A percentile compares a stretch with the other conserved stretches of the same genome.
phyloP scores from a whole-genome alignment of 2,113 vertebrate genomes.

The Baryphthengus martii region DNA sequence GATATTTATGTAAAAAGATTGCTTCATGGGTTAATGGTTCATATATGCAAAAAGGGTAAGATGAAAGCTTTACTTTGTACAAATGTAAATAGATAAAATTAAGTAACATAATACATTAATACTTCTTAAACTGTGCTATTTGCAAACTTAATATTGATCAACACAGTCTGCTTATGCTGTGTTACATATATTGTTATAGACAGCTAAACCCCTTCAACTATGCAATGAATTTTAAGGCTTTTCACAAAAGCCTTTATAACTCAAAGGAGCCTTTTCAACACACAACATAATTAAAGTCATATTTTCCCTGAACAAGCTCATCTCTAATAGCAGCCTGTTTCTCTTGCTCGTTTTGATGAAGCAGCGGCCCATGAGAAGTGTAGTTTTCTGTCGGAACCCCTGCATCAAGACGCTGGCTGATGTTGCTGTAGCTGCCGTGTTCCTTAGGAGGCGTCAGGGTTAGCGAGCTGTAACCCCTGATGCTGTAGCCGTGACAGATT shows the following conservation, averaged over 20 bases:
- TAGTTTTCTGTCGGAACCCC: not conserved
- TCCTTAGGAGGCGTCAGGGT: not conserved
- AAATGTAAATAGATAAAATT: conserved; percentile 91
- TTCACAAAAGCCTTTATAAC: conserved; percentile 82
- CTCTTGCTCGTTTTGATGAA: conserved; percentile 52
- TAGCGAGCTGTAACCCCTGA: not conserved
- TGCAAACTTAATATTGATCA: conserved; percentile 79
- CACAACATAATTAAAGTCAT: conserved; percentile 82
- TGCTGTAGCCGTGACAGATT: not conserved
- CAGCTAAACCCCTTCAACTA: conserved; percentile 93
- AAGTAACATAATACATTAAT: conserved; percentile 85
- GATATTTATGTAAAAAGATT: conserved; percentile 86
- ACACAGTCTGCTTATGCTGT: conserved; percentile 69
- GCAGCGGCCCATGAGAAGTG: not conserved
- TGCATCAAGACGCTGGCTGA: not conserved
- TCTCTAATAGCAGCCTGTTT: conserved; percentile 39
- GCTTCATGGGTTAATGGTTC: conserved; percentile 89
- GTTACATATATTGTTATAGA: conserved; percentile 82
- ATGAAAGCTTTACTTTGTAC: conserved; percentile 99
- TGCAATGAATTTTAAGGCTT: conserved; percentile 92
- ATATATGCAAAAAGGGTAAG: conserved; percentile 98
- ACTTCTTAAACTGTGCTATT: conserved; percentile 87
- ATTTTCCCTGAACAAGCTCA: conserved; percentile 85
- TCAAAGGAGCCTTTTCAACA: conserved; percentile 81
- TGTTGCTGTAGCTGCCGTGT: not conserved